Conservation (phyloP, 2,797 vertebrate genomes). For the Rhincodon typus region DNA sequence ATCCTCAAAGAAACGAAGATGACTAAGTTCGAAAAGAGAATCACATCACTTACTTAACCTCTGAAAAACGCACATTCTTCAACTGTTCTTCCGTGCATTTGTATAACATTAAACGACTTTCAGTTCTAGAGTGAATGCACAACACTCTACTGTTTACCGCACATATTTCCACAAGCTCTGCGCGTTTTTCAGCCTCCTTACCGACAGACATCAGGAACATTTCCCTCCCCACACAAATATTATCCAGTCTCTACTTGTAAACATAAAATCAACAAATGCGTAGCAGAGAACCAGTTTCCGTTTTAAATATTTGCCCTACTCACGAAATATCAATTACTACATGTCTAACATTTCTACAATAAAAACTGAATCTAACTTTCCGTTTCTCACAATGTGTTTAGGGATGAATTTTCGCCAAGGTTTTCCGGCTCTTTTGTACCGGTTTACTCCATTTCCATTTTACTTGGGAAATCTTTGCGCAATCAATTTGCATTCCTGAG, state of each 20-base stretch:
- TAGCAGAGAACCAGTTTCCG: background rate
- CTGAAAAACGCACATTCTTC: background rate
- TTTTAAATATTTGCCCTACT: background rate
- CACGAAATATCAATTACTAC: background rate
- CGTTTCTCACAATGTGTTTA: background rate
- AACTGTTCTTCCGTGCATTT: background rate
- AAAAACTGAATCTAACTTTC: background rate
- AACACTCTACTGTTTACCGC: background rate
- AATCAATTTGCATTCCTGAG: background rate
- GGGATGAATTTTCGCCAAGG: background rate
- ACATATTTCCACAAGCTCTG: background rate
- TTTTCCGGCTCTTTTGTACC: background rate
- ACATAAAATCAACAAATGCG: background rate
- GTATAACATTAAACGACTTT: background rate
- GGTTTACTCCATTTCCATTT: background rate
- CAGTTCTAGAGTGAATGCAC: background rate
- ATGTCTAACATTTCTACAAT: background rate
- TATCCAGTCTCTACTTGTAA: background rate
- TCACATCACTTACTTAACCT: background rate
- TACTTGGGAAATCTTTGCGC: background rate
- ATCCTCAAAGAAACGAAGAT: background rate
- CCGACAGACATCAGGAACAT: background rate
- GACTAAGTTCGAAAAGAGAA: background rate
- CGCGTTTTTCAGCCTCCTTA: background rate
- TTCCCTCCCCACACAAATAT: background rate